Evolutionary conservation across 1,140 invertebrate species (phyloP).

Genomic region (Calliphora vicina): DNA sequence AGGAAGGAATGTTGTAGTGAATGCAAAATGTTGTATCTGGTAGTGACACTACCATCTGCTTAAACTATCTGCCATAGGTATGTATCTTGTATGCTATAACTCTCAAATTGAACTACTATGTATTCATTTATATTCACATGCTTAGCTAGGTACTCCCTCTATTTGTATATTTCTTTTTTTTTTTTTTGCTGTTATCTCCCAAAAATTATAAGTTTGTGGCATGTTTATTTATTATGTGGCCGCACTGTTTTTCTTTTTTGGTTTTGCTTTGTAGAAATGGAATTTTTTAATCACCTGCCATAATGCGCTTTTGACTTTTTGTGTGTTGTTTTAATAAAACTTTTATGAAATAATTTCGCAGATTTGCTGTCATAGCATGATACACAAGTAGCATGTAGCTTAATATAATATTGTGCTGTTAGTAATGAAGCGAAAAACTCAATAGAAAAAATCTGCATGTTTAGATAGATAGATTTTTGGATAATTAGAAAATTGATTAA

Average conservation of each 20-base stretch:
- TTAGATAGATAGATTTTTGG: too few relatives aligned
- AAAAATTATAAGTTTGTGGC: slow-evolving; percentile 16
- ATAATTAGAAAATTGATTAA: too few relatives aligned
- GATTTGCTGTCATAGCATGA: background rate
- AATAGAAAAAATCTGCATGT: too few relatives aligned
- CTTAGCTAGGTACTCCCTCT: too few relatives aligned
- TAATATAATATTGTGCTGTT: background rate
- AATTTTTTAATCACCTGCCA: slow-evolving; percentile 25
- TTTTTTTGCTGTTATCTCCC: too few relatives aligned
- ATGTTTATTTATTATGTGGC: slow-evolving; percentile 23
- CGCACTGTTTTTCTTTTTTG: too few relatives aligned
- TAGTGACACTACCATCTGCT: background rate
- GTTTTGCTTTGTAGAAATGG: background rate
- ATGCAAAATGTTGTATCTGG: slow-evolving; percentile 11
- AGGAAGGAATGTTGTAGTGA: background rate
- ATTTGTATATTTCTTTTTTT: too few relatives aligned
- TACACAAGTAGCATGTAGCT: background rate
- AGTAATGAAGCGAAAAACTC: background rate
- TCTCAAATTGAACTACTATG: too few relatives aligned
- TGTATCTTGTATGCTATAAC: too few relatives aligned
- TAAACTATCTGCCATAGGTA: background rate
- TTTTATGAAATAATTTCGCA: slow-evolving; percentile 26
- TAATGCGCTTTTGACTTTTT: background rate
- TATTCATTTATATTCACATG: too few relatives aligned
- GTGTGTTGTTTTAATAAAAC: background rate